A percentile compares a stretch with the other conserved stretches of the same genome.
These are phyloP conservation scores for Molossus alvarezi DNA, from an alignment of 2,797 vertebrate species.

Conservation along the genomic window DNA sequence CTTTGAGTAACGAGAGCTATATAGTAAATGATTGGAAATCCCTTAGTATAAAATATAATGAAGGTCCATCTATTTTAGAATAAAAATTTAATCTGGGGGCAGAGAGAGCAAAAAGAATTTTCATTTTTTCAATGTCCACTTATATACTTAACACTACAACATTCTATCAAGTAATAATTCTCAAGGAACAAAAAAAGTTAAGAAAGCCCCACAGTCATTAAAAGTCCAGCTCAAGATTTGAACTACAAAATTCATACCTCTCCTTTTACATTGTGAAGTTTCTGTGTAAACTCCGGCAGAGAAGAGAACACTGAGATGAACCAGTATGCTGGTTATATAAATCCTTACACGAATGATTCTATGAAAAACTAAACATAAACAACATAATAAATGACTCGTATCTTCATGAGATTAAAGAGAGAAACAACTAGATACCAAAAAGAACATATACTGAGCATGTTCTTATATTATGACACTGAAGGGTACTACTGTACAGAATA, in stretches of 20 bases:
- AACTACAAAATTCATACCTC: background rate
- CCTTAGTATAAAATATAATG: background rate
- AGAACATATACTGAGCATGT: background rate
- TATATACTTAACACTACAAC: background rate
- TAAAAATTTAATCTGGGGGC: rapidly evolving
- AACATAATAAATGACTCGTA: background rate
- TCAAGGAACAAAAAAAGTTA: background rate
- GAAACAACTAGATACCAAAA: background rate
- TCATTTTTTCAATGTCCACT: background rate
- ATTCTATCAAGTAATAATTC: background rate
- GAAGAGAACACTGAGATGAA: background rate
- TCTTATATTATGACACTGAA: background rate
- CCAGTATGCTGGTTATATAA: background rate
- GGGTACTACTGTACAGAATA: background rate
- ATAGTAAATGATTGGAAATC: background rate
- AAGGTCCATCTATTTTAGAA: background rate
- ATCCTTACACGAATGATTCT: background rate
- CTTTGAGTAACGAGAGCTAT: background rate
- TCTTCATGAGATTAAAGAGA: background rate
- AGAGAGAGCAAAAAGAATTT: background rate
- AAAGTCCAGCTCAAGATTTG: background rate
- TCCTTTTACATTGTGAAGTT: background rate
- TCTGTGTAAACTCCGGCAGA: background rate
- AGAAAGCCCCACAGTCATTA: background rate
- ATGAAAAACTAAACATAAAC: background rate